A percentile compares a stretch with the other conserved stretches of the same genome.
Conservation (phyloP, 2,797 vertebrate species). For the Manis crassicaudata region DNA sequence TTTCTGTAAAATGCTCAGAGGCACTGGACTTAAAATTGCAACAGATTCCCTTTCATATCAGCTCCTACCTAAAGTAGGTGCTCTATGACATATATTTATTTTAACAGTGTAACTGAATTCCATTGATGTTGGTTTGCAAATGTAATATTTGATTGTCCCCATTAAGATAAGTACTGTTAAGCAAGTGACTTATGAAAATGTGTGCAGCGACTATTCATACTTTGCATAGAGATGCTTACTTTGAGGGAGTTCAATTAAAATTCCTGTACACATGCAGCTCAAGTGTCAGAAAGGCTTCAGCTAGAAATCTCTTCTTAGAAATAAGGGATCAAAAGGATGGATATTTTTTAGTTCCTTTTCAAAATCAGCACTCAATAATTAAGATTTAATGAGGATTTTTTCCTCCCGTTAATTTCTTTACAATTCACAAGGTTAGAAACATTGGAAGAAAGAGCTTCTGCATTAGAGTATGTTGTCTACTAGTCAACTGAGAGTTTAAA, state of each 20-base stretch:
- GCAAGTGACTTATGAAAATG: conserved; percentile 43
- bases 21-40: conserved; percentile 50
- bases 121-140: conserved; percentile 16
- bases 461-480: background rate
- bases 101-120: conserved; percentile 43
- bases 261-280: background rate
- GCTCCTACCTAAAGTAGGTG: conserved; percentile 29
- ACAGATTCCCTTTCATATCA: conserved; percentile 46
- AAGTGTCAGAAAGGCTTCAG: conserved; percentile 25
- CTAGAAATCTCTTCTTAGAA: conserved; percentile 64
- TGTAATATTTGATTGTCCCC: conserved; percentile 45
- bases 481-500: conserved; percentile 6
- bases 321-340: conserved; percentile 42
- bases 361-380: conserved; percentile 42
- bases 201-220: conserved; percentile 34
- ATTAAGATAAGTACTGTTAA: conserved; percentile 34
- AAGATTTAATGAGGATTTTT: conserved; percentile 60
- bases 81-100: conserved; percentile 23
- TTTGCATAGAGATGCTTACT: conserved; percentile 20
- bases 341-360: conserved; percentile 62
- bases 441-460: conserved; percentile 30
- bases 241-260: conserved; percentile 60
- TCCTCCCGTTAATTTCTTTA: conserved; percentile 61
- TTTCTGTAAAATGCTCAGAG: conserved; percentile 54
- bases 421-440: conserved; percentile 34